Evolutionary conservation across 2,797 vertebrate genomes (phyloP).

Genomic region (Poeciliopsis paucimaculata): DNA sequence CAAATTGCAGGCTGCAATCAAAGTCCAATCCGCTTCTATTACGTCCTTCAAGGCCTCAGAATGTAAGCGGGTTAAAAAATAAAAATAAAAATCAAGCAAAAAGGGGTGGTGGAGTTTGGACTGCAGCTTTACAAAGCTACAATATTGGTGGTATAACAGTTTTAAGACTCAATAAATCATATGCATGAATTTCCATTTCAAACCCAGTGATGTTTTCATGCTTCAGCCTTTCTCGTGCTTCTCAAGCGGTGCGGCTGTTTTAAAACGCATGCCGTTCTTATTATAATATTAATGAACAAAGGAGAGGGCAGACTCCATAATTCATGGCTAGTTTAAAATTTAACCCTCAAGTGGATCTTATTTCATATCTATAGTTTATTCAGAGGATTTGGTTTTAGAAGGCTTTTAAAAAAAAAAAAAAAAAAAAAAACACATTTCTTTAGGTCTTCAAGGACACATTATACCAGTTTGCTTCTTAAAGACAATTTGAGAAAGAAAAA

Average conservation of each 20-base stretch:
- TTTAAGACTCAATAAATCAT: not conserved
- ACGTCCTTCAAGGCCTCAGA: not conserved
- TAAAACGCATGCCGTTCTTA: not conserved
- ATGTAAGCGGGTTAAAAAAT: not conserved
- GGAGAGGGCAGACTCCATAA: conserved; percentile 3
- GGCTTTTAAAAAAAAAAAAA: not conserved
- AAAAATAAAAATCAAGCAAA: conserved; percentile 10
- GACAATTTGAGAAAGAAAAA: not conserved
- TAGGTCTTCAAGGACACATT: not conserved
- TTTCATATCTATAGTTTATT: conserved; percentile 6
- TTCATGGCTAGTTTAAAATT: conserved; percentile 1
- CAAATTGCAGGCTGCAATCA: not conserved
- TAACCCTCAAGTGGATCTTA: not conserved
- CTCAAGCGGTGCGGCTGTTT: not conserved
- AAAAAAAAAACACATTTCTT: not conserved
- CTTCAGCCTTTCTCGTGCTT: not conserved
- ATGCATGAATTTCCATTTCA: conserved; percentile 1
- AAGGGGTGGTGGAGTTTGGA: conserved; percentile 14
- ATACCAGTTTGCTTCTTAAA: not conserved
- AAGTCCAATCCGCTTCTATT: not conserved
- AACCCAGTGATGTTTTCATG: not conserved
- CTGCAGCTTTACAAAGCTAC: conserved; percentile 10
- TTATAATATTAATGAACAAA: conserved; percentile 7
- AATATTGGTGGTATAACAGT: conserved; percentile 8
- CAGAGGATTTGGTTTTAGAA: not conserved